These are phyloP conservation scores for Rhopalosiphum padi DNA, from an alignment of 1,140 invertebrate species.

Conservation along the genomic window DNA sequence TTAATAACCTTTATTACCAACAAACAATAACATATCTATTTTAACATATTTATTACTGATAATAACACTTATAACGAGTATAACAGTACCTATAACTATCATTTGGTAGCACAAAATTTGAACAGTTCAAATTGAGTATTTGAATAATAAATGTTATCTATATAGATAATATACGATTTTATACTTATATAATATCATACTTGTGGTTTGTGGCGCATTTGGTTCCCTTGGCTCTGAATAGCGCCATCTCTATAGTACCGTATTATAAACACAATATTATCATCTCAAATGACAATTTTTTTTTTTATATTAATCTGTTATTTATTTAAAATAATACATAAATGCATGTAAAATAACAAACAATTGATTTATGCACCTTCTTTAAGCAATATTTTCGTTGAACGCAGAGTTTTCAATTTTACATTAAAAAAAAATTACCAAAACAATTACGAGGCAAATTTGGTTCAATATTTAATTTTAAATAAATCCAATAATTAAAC, in stretches of 20 bases:
- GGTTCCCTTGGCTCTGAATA: too few species aligned
- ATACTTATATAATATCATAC: too few species aligned
- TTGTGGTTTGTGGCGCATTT: too few species aligned
- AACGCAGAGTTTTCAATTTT: too few species aligned
- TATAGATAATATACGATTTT: too few species aligned
- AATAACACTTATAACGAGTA: background rate
- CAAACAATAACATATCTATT: background rate
- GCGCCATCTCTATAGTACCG: background rate
- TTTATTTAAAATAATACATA: too few species aligned
- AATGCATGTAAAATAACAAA: too few species aligned
- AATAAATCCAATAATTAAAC: background rate
- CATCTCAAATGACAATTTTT: background rate
- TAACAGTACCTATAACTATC: background rate
- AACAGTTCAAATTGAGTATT: background rate
- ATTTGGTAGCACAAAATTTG: background rate
- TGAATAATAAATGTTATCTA: background rate
- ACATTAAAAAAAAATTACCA: too few species aligned
- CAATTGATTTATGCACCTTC: too few species aligned
- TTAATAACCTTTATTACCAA: background rate
- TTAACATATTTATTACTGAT: background rate
- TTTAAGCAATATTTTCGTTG: too few species aligned
- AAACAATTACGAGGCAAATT: too few species aligned
- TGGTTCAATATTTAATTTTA: background rate
- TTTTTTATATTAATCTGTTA: too few species aligned
- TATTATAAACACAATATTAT: background rate